phyloP scores from a whole-genome alignment of 2,797 vertebrate genomes.

The Hoplostethus atlanticus region DNA sequence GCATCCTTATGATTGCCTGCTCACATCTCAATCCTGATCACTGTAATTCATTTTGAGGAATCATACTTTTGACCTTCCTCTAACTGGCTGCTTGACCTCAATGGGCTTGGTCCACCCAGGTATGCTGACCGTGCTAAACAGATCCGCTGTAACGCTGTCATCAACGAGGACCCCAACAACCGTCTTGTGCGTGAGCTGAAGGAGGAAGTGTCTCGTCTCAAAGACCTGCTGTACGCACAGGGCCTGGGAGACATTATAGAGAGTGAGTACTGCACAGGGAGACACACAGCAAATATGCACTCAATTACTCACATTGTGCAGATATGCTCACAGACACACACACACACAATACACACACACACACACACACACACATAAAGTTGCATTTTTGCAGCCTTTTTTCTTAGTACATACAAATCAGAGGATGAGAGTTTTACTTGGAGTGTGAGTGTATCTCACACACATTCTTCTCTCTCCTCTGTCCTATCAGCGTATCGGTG shows the following conservation, averaged over 20 bases:
- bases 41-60: background rate
- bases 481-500: constrained; percentile 83
- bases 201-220: constrained; percentile 96
- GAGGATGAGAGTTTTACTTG: constrained; percentile 31
- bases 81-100: background rate
- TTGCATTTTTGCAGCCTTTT: constrained; percentile 22
- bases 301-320: background rate
- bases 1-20: background rate
- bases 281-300: constrained; percentile 3
- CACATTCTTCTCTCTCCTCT: constrained; percentile 76
- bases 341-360: constrained; percentile 4
- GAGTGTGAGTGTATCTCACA: constrained; percentile 64
- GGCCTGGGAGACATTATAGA: constrained; percentile 98
- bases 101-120: constrained; percentile 65
- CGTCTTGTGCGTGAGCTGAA: constrained; percentile 97
- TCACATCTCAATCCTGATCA: background rate
- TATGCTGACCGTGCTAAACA: constrained; percentile 95
- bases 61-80: background rate
- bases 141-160: constrained; percentile 95
- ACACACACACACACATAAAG: constrained; percentile 4
- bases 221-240: constrained; percentile 94
- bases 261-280: constrained; percentile 85
- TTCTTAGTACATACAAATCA: constrained; percentile 21
- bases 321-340: background rate
- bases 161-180: constrained; percentile 99